Evolutionary conservation across 2,797 vertebrate species (phyloP).

Genomic region (Dendrocincla tyrannina): DNA sequence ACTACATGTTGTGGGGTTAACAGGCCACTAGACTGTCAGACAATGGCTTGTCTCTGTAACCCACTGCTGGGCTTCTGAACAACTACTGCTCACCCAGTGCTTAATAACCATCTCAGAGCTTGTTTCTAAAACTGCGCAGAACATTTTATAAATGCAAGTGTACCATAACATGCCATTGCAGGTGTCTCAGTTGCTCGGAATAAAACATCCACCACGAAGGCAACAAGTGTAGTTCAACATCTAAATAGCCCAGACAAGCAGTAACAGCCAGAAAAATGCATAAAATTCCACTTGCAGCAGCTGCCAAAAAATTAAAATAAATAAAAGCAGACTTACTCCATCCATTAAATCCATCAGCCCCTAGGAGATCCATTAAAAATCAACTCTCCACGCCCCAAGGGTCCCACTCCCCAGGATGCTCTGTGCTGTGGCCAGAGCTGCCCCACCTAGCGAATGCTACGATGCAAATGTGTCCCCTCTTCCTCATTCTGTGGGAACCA

Average conservation of each 20-base stretch:
- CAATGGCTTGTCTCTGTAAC: background rate
- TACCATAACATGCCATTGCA: background rate
- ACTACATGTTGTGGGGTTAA: background rate
- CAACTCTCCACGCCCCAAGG: background rate
- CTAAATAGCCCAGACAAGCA: slow-evolving; percentile 54
- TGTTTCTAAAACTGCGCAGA: background rate
- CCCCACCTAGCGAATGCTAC: background rate
- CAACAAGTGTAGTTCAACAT: slow-evolving; percentile 30
- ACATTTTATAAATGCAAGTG: background rate
- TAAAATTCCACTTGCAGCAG: slow-evolving; percentile 50
- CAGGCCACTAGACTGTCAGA: background rate
- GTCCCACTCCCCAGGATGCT: slow-evolving; percentile 30
- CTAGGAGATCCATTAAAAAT: slow-evolving; percentile 5
- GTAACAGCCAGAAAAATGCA: slow-evolving; percentile 60
- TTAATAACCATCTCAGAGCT: background rate
- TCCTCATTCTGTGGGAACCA: background rate
- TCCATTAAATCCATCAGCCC: slow-evolving; percentile 51
- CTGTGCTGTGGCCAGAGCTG: background rate
- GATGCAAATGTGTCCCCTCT: background rate
- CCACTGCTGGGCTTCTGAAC: background rate
- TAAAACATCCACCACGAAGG: background rate
- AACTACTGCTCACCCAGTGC: background rate
- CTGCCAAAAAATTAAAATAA: slow-evolving; percentile 62
- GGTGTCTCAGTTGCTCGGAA: background rate
- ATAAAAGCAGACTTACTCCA: slow-evolving; percentile 52